Base-by-base conservation (phyloP, 2,888 invertebrate genomes). In the Microctonus hyperodae region DNA sequence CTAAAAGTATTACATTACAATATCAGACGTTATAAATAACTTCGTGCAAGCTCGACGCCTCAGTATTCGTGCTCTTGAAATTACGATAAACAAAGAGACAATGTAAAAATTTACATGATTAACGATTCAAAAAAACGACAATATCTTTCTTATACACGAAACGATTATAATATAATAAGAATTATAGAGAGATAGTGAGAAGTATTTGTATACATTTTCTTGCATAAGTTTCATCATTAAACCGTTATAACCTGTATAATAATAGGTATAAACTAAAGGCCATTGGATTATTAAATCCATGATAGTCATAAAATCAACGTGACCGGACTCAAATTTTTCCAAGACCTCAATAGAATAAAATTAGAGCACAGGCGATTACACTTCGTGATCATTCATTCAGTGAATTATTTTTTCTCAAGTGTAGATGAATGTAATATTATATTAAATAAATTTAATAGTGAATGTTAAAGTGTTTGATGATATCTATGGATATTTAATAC, bases 31-130 rank as follows among this genome's bases (percentile, higher is more conserved):
- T 16, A n/a, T 31, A 9, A 16, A 55, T 16, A 31, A 55, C 55
- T 31, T 55, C 55, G 31, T 16, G 31, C n/a, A 16, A 44, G 40
- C 40, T 16, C 40, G 16, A 44, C 40, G 40, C 7, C 16, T 16
- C 20, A 31, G 16, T n/a, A 31, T 10, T 56, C 13, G 48, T 59
- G 59, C 48, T 59, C 59, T 48, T 59, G 59, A 59, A 59, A 59
- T 25, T 16, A 44, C 23, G n/a, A n/a, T n/a, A n/a, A n/a, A n/a
- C n/a, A n/a, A n/a, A 37, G 35, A 22, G 35, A 58, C 23, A 35
- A 22, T 58, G 20, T 20, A 58, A 13, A 23, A 22, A 23, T 37
- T 22, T 22, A 37, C 11, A 37, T 58, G 44, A 59, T 40, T 40
- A 40, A 48, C 22, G 44, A 59, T 25, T 44, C 48, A 20, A 44